Conservation (phyloP, 2,888 invertebrate genomes). For the Terebella lapidaria region DNA sequence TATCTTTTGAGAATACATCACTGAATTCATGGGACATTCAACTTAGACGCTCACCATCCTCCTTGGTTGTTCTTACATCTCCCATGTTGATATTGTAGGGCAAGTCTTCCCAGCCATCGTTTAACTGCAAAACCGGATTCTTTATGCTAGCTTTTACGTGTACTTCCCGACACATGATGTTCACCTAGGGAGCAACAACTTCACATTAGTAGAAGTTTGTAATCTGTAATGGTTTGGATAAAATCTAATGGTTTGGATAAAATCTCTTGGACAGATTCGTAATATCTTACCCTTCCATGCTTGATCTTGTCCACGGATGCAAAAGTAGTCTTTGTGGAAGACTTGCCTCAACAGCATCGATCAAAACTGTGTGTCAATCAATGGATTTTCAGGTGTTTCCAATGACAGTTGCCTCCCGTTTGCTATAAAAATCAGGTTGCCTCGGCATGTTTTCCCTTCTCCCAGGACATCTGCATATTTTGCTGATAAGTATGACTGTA, state of each 20-base stretch:
- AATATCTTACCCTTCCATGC: background rate
- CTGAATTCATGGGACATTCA: background rate
- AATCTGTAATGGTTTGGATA: background rate
- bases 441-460: background rate
- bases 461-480: background rate
- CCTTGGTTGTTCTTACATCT: background rate
- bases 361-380: background rate
- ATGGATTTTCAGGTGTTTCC: background rate
- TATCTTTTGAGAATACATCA: background rate
- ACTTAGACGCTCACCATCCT: background rate
- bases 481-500: background rate
- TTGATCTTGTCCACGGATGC: background rate
- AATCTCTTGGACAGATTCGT: background rate
- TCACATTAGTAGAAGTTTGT: background rate
- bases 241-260: too few species aligned
- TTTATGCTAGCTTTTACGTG: background rate
- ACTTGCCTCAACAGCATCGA: background rate
- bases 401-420: background rate
- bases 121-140: too few species aligned
- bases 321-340: background rate
- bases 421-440: background rate
- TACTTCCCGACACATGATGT: background rate
- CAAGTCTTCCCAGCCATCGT: background rate
- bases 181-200: background rate
- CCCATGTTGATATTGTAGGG: background rate